A percentile compares a stretch with the other conserved stretches of the same genome.
phyloP scores from a whole-genome alignment of 1,140 invertebrate species.

The Rhopalosiphum padi region DNA sequence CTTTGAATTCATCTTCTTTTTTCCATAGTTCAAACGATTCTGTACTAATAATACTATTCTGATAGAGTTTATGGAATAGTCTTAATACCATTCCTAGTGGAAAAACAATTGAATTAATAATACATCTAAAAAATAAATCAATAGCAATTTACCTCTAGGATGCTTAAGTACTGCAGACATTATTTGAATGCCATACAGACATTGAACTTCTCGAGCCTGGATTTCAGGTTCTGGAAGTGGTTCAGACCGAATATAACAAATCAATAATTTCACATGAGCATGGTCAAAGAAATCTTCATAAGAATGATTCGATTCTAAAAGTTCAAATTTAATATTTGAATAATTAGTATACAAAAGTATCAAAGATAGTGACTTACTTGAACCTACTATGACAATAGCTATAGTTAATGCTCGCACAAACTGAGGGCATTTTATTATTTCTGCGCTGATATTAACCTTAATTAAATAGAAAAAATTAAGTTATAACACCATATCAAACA shows the following conservation, averaged over 20 bases:
- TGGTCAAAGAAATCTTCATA: slow-evolving; percentile 47
- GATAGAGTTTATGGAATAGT: slow-evolving; percentile 39
- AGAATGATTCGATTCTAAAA: slow-evolving; percentile 35
- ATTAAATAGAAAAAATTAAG: background rate
- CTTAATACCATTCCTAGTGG: slow-evolving; percentile 44
- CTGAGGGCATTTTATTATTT: slow-evolving; percentile 43
- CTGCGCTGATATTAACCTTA: slow-evolving; percentile 16
- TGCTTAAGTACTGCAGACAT: slow-evolving; percentile 43
- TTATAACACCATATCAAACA: background rate
- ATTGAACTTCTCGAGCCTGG: slow-evolving; percentile 44
- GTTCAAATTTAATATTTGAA: background rate
- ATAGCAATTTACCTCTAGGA: slow-evolving; percentile 19
- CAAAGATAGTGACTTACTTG: background rate
- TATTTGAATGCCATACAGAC: slow-evolving; percentile 46
- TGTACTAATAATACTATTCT: slow-evolving; percentile 43
- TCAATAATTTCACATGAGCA: slow-evolving; percentile 38
- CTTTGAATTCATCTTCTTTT: slow-evolving; percentile 42
- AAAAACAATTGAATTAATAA: background rate
- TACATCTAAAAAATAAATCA: background rate
- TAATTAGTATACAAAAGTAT: background rate
- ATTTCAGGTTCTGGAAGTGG: slow-evolving; percentile 42
- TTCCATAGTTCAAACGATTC: slow-evolving; percentile 45
- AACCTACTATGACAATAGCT: slow-evolving; percentile 29
- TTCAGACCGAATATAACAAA: slow-evolving; percentile 36
- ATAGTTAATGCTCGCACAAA: slow-evolving; percentile 45